Evolutionary conservation across 1,140 invertebrate species (phyloP).

Genomic region (Diprion similis): DNA sequence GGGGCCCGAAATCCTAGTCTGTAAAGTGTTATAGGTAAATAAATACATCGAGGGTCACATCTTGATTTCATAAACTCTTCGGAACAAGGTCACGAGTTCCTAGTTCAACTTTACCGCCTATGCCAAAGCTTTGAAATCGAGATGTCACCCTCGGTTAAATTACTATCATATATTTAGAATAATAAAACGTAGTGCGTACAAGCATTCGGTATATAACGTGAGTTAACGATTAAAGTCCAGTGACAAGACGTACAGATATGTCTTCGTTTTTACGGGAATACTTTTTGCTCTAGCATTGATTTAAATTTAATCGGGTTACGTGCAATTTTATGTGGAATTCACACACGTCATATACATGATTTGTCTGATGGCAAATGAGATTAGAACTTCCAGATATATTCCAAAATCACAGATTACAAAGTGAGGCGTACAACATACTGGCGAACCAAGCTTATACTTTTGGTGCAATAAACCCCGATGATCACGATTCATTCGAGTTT

Average conservation of each 20-base stretch:
- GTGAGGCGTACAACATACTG: background rate
- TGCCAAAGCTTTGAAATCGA: background rate
- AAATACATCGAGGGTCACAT: background rate
- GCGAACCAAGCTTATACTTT: background rate
- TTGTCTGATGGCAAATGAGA: background rate
- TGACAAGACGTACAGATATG: slow-evolving; percentile 36
- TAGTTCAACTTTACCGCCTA: background rate
- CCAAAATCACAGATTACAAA: background rate
- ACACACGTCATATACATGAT: background rate
- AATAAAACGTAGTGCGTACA: background rate
- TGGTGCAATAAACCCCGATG: background rate
- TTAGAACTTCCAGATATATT: background rate
- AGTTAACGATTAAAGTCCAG: background rate
- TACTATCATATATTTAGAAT: background rate
- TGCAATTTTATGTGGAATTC: background rate
- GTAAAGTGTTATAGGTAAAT: slow-evolving; percentile 41
- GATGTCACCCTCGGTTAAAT: background rate
- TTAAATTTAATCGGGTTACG: background rate
- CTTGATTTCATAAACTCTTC: background rate
- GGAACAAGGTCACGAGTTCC: background rate
- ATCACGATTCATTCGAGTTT: background rate
- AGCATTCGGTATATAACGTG: background rate
- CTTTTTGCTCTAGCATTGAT: slow-evolving; percentile 37
- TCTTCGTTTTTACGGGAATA: slow-evolving; percentile 58
- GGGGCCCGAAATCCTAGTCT: slow-evolving; percentile 40